These are phyloP conservation scores for Otis tarda DNA, from an alignment of 2,113 vertebrate species.

Conservation along the genomic window DNA sequence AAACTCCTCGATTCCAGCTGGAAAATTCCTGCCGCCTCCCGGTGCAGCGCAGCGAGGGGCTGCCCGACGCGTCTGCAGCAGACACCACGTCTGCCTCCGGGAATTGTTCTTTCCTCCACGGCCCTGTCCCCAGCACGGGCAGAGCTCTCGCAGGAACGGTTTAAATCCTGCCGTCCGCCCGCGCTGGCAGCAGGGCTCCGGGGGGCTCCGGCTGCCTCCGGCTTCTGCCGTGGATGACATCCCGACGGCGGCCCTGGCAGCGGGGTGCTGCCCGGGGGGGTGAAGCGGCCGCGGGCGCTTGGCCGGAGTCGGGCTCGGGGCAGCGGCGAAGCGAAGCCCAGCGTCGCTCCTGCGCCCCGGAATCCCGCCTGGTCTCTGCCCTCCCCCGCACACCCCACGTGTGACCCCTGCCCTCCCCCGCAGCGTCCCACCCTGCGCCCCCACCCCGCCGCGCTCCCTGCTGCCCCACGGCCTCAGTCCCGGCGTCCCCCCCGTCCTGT, in stretches of 20 bases:
- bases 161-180: neutral
- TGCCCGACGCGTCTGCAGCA: neutral
- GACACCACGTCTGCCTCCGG: neutral
- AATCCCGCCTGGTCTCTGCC: too few relatives aligned
- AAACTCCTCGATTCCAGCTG: neutral
- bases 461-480: too few relatives aligned
- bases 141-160: neutral
- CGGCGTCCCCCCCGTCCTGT: too few relatives aligned
- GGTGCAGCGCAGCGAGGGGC: neutral
- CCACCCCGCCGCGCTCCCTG: too few relatives aligned
- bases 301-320: neutral
- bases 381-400: too few relatives aligned
- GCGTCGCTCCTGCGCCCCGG: neutral
- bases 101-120: neutral
- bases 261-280: accelerated
- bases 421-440: too few relatives aligned
- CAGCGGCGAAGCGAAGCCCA: neutral
- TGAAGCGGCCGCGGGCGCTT: accelerated
- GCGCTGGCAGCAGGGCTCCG: accelerated
- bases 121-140: neutral
- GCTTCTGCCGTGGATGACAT: neutral
- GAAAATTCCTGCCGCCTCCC: neutral
- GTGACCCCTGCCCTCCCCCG: too few relatives aligned
- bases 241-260: accelerated
- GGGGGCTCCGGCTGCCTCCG: neutral